Percentiles rank a stretch among this genome's conserved stretches.
Evolutionary conservation across 1,140 invertebrate genomes (phyloP).

Genomic region (Sogatella furcifera): DNA sequence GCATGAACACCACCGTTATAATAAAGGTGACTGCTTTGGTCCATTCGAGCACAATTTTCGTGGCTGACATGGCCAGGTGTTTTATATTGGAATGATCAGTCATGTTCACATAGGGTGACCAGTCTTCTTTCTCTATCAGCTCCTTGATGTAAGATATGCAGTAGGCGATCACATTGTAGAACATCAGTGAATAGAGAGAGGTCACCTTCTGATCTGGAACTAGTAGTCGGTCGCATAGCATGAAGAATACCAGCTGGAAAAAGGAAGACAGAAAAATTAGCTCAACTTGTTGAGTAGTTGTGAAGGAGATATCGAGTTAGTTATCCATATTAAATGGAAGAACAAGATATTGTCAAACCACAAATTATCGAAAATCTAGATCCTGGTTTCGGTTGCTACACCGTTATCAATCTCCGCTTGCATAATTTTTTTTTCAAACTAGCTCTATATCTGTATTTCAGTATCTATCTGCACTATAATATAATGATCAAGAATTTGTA

Average conservation of each 20-base stretch:
- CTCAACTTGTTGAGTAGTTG: too few relatives aligned
- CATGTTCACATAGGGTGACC: conserved; percentile 60
- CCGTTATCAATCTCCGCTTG: too few relatives aligned
- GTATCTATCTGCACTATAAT: too few relatives aligned
- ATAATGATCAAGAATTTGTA: too few relatives aligned
- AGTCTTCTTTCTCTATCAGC: conserved; percentile 59
- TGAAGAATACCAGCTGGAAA: conserved; percentile 57
- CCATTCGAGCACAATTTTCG: conserved; percentile 70
- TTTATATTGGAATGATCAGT: conserved; percentile 58
- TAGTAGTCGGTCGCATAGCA: conserved; percentile 53
- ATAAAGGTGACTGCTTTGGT: conserved; percentile 71
- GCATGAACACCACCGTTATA: conserved; percentile 64
- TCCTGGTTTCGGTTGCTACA: too few relatives aligned
- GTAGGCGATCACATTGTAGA: conserved; percentile 69
- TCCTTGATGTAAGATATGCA: conserved; percentile 62
- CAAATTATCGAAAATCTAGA: too few relatives aligned
- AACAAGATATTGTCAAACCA: too few relatives aligned
- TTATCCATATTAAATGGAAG: too few relatives aligned
- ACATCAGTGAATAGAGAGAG: conserved; percentile 63
- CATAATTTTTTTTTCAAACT: too few relatives aligned
- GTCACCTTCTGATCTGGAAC: conserved; percentile 49
- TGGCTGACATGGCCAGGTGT: conserved; percentile 69
- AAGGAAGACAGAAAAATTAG: not conserved
- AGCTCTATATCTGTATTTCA: too few relatives aligned
- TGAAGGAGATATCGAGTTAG: not conserved